A percentile compares a stretch with the other conserved stretches of the same genome.
These are phyloP conservation scores for Malaclemys terrapin DNA, from an alignment of 2,113 vertebrate species.

Conservation along the genomic window DNA sequence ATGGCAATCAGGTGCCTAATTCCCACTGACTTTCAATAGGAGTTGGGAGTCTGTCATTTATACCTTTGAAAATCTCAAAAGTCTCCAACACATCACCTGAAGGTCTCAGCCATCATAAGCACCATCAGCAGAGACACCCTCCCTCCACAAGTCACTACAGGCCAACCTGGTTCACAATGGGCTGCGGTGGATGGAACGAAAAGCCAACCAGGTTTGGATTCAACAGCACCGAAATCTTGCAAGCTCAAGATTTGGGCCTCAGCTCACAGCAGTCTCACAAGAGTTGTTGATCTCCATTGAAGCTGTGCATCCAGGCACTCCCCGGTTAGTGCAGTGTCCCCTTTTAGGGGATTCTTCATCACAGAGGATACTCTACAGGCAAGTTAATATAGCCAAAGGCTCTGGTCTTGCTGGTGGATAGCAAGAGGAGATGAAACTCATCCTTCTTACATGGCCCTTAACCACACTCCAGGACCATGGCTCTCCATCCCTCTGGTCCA, in stretches of 20 bases:
- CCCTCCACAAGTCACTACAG: background rate
- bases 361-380: background rate
- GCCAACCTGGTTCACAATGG: background rate
- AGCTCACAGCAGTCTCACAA: background rate
- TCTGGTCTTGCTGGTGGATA: background rate
- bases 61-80: background rate
- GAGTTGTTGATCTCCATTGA: background rate
- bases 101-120: background rate
- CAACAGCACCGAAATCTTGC: background rate
- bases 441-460: background rate
- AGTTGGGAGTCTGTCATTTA: background rate
- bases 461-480: background rate
- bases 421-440: background rate
- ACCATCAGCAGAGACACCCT: background rate
- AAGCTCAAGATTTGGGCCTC: rapidly evolving
- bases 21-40: rapidly evolving
- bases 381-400: background rate
- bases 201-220: background rate
- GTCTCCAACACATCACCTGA: background rate
- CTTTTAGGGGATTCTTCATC: background rate
- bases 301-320: background rate
- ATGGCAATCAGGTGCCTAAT: background rate
- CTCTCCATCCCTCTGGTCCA: background rate
- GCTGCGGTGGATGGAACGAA: background rate
- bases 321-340: background rate